Evolutionary conservation across 2,888 invertebrate species (phyloP).

Genomic region (Trichogramma dendrolimi): DNA sequence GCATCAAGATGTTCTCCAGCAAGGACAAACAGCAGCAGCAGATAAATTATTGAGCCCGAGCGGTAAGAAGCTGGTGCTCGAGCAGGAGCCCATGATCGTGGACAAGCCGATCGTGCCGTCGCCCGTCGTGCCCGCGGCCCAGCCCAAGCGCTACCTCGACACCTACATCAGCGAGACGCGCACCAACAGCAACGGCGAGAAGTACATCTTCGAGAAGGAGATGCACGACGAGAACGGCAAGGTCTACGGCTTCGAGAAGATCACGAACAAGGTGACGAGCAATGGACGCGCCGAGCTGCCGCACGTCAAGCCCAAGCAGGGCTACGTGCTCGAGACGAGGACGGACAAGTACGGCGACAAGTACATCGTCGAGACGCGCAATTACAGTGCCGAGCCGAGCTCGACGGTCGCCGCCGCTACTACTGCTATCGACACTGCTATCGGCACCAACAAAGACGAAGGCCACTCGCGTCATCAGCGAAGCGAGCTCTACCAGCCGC

Average conservation of each 20-base stretch:
- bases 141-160: constrained; percentile 47
- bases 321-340: constrained; percentile 45
- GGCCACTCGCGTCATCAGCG: constrained; percentile 12
- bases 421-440: too few species aligned
- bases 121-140: constrained; percentile 45
- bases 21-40: constrained; percentile 37
- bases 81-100: constrained; percentile 46
- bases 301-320: constrained; percentile 41
- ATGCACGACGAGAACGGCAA: constrained; percentile 50
- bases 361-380: constrained; percentile 46
- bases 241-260: constrained; percentile 49
- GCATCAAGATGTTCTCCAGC: constrained; percentile 57
- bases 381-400: constrained; percentile 42
- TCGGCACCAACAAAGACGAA: too few species aligned
- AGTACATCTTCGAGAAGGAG: constrained; percentile 49
- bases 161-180: constrained; percentile 47
- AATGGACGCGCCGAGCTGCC: constrained; percentile 52
- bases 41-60: constrained; percentile 42
- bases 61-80: constrained; percentile 44
- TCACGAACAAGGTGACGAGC: constrained; percentile 55
- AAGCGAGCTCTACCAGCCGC: constrained; percentile 35
- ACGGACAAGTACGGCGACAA: constrained; percentile 49
- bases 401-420: constrained; percentile 33
- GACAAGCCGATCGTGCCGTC: constrained; percentile 50
- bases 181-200: constrained; percentile 48